Conservation (phyloP, 37 sponge, comb jelly and placozoan genomes). For the Bolinopsis microptera region DNA sequence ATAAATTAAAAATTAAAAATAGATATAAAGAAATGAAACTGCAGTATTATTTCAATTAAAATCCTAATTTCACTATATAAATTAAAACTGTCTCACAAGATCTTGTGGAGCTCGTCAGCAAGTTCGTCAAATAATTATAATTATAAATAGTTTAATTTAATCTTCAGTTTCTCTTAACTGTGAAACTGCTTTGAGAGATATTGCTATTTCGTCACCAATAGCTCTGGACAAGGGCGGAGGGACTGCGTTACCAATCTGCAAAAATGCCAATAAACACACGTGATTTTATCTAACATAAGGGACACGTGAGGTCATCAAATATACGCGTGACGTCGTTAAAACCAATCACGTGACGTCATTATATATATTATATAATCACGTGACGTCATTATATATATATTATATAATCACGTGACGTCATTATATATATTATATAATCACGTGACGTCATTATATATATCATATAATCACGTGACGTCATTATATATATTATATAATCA, state of each 20-base stretch:
- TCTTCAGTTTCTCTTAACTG: not conserved
- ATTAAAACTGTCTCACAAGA: no score
- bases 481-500: not conserved
- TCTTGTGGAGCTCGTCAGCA: no score
- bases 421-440: not conserved
- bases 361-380: not conserved
- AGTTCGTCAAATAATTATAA: no score
- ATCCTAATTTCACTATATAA: no score
- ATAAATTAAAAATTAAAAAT: no score
- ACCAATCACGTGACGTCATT: not conserved
- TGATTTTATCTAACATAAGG: not conserved
- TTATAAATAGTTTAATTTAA: no score
- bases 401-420: not conserved
- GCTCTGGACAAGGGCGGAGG: constrained; percentile 89
- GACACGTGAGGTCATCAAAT: not conserved
- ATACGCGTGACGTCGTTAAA: not conserved
- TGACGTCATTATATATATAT: not conserved
- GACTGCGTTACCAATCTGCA: constrained; percentile 91
- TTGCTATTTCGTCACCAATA: constrained; percentile 81
- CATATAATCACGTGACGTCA: not conserved
- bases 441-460: not conserved
- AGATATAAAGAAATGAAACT: no score
- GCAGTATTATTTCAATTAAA: no score
- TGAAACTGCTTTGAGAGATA: not conserved
- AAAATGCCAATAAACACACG: not conserved